Evolutionary conservation across 2,888 invertebrate species (phyloP), one percentile per base, ranked within the genome.

Genomic region (Noctua fimbriata): DNA sequence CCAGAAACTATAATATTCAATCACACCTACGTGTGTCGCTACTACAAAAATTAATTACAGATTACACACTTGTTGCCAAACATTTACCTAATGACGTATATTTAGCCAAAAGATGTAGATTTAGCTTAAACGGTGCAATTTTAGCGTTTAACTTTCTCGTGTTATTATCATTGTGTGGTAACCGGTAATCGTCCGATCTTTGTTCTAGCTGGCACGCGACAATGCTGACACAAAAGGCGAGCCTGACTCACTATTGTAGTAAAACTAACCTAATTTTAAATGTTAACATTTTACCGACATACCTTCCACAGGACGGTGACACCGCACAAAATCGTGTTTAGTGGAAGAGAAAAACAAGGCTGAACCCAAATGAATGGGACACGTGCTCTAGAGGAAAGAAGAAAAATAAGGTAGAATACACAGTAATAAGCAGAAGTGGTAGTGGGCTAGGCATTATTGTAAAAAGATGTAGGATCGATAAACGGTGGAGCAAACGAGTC

Each of bases 101-200:
- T 87, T 89, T 88, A 85, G 77, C 81, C 79, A 83, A 84, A 90
- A 79, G 83, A 87, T 82, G 73, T 76, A 85, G 78, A 84, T 86
- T 89, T 88, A 84, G 79, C 83, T 79, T 90, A 93, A 93, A 91
- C 88, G 89, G 81, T 86, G 90, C 88, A 92, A 91, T 93, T 91
- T 90, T 69, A 78, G 79, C 89, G 90, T 92, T 94, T 93, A 93
- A 94, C 94, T 94, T 94, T 94, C 94, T 93, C 83, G 89, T 76
- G 81, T 44, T 70, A 83, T 85, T 88, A 89, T 91, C 83, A 88
- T 83, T 78, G 85, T 89, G 79, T 76, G 79, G 87, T 89, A 91
- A 92, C 86, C 75, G 73, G 76, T 82, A 79, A 88, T 89, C 87
- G 85, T 81, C 84, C 78, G 87, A 85, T 84, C 83, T 87, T 89